Evolutionary conservation across 2,797 vertebrate genomes (phyloP), one percentile per base, ranked within the genome.

Genomic region (Rhinatrema bivittatum): DNA sequence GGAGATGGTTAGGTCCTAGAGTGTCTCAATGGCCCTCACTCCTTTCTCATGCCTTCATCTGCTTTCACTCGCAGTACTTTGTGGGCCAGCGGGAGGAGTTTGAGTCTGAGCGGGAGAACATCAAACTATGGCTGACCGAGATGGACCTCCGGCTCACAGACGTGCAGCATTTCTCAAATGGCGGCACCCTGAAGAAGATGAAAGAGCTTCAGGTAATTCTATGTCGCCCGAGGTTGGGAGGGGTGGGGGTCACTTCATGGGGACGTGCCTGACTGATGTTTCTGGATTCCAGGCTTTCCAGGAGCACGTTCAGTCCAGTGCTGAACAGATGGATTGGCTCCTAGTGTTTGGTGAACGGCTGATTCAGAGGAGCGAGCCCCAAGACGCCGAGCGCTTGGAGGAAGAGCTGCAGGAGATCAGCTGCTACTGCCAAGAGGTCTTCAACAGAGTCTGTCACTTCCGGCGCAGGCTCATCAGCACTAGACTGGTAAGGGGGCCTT

Each of bases 381-480:
- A 32, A 2, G 78, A 87, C 11, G 73, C 68, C 1, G 72, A 70
- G 26, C 55, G 38, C 1, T 36, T 90, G 2, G 85, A 92, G 53
- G 47, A 45, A 31, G 61, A 60, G n/a, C 67, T 92, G 51, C 70
- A 70, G 57, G 81, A 84, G 25, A 72, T 90, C 18, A 68, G 87
- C 35, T 42, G 62, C 2, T 68, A 69, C 60, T 86, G 81, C 62
- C 66, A 70, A 31, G 65, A 62, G 3, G 71, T 90, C 16, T 83
- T 87, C 50, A 53, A 38, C 40, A 64, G 74, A 29, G 79, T 90
- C 12, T 76, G 71, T 27, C 60, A 51, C 2, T 77, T 84, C 2
- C 87, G 86, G 50, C 82, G 81, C 2, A 72, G 85, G 1, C 73
- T 93, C 29, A 83, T 90, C 53, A 88, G 87, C 82, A 85, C 81